phyloP scores from a whole-genome alignment of 2,113 vertebrate genomes.

The Bos taurus region DNA sequence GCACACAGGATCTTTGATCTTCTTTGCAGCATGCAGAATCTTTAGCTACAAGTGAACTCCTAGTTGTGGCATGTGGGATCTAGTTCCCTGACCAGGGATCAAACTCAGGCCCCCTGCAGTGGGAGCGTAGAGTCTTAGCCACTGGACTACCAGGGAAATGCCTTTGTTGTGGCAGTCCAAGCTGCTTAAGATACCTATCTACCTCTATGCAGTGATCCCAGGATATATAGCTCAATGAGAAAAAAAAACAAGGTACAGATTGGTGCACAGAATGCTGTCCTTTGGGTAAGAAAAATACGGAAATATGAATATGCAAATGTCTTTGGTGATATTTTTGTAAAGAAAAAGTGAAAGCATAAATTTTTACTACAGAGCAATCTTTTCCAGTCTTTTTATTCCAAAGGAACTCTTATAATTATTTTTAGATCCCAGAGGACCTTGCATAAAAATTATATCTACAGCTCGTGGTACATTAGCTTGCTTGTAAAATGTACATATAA shows the following conservation, averaged over 20 bases:
- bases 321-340: background rate
- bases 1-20: background rate
- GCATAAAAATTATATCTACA: background rate
- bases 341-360: background rate
- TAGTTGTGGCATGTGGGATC: background rate
- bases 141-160: background rate
- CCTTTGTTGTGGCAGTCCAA: background rate
- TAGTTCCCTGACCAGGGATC: background rate
- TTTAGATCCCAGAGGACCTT: background rate
- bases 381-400: background rate
- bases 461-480: background rate
- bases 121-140: background rate
- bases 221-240: background rate
- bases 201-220: background rate
- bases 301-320: background rate
- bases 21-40: background rate
- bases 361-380: background rate
- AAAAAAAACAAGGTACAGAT: background rate
- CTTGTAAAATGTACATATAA: background rate
- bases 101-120: background rate
- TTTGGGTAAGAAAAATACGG: background rate
- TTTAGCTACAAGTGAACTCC: background rate
- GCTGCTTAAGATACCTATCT: background rate
- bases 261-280: background rate
- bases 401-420: background rate